Conservation (phyloP, 2,113 vertebrate species). For the Cephalopterus ornatus region DNA sequence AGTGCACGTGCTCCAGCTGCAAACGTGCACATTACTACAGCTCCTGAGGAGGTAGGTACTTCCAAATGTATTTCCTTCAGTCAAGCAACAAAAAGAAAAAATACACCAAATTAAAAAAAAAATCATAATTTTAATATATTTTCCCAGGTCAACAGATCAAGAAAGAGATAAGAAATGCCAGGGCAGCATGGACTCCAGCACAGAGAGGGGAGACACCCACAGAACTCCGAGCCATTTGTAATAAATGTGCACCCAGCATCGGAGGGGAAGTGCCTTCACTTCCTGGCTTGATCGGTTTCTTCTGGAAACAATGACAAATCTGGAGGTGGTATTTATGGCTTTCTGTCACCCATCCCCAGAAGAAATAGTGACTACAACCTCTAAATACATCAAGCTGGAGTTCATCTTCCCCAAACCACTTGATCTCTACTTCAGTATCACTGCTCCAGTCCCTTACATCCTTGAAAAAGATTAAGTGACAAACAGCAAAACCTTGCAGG, state of each 20-base stretch:
- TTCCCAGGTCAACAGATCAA: not conserved
- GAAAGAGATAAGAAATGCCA: not conserved
- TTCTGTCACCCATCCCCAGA: not conserved
- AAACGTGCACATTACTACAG: fast-evolving
- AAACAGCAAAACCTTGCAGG: not conserved
- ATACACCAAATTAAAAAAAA: not conserved
- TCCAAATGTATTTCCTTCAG: not conserved
- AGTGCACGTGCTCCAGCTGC: not conserved
- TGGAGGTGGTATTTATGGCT: constrained; percentile 12
- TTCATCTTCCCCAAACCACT: not conserved
- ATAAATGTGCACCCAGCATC: not conserved
- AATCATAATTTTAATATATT: not conserved
- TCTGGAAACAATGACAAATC: constrained; percentile 40
- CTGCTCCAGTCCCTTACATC: not conserved
- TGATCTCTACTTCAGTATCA: not conserved
- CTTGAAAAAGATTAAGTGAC: constrained; percentile 12
- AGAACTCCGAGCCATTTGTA: not conserved
- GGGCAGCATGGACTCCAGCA: not conserved
- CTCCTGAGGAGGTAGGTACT: not conserved
- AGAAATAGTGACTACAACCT: not conserved
- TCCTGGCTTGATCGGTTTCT: constrained; percentile 3
- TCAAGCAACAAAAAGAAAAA: not conserved
- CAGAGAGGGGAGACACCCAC: not conserved
- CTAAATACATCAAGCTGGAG: not conserved
- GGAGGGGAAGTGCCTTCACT: not conserved